phyloP scores from a whole-genome alignment of 2,888 invertebrate genomes.

The Mantis religiosa region DNA sequence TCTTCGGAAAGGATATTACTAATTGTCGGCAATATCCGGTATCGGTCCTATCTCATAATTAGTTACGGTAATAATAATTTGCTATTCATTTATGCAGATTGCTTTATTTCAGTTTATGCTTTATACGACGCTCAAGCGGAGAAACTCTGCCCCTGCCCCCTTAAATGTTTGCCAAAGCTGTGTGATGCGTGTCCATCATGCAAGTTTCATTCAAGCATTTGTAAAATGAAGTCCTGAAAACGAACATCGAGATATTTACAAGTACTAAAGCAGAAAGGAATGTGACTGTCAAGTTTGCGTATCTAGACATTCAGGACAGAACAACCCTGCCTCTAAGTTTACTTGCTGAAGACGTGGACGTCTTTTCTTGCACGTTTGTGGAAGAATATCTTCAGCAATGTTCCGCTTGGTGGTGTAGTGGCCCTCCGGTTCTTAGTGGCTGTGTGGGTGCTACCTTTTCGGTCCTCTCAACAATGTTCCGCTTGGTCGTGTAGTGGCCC shows the following conservation, averaged over 20 bases:
- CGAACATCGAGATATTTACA: not conserved
- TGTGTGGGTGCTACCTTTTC: no score
- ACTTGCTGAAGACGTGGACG: not conserved
- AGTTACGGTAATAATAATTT: not conserved
- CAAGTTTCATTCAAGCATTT: not conserved
- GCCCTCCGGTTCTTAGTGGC: no score
- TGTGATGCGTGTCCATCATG: not conserved
- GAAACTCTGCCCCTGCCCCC: no score
- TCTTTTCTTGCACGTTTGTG: no score
- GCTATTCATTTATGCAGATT: not conserved
- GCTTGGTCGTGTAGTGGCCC: no score
- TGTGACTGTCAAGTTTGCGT: not conserved
- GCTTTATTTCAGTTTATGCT: not conserved
- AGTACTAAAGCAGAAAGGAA: not conserved
- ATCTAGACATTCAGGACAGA: not conserved
- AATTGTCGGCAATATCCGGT: not conserved
- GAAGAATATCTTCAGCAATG: no score
- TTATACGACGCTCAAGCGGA: not conserved
- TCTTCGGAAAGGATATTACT: not conserved
- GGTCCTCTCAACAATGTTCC: no score
- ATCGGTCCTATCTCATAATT: not conserved
- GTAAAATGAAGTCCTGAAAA: not conserved
- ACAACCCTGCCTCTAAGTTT: not conserved
- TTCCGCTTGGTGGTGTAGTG: no score
- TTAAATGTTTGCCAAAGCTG: no score